Percentiles rank a stretch among this genome's conserved stretches.
These are phyloP conservation scores for Poecilia picta DNA, from an alignment of 2,797 vertebrate genomes.

Conservation along the genomic window DNA sequence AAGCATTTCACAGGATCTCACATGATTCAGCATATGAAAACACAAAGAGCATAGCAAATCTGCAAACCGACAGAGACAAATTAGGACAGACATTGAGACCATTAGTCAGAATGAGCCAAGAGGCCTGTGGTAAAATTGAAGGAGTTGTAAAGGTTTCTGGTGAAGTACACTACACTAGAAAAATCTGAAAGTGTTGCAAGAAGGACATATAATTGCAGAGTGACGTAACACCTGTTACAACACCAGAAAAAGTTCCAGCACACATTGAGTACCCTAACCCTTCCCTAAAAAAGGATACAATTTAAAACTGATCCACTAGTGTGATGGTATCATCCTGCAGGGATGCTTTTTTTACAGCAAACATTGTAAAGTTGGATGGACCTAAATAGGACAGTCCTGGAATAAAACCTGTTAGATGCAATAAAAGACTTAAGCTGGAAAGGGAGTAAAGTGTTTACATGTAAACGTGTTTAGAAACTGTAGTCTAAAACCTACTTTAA, in stretches of 20 bases:
- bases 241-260: no score
- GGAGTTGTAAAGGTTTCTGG: neutral
- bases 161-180: neutral
- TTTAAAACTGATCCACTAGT: no score
- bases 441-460: neutral
- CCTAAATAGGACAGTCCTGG: neutral
- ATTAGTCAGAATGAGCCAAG: neutral
- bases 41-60: neutral
- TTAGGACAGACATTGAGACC: neutral
- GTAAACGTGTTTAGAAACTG: neutral
- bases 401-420: neutral
- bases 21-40: no score
- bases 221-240: no score
- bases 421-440: neutral
- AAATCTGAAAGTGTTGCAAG: neutral
- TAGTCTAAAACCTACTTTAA: constrained; percentile 72
- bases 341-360: neutral
- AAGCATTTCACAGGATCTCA: no score
- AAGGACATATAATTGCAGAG: neutral
- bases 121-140: neutral
- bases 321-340: neutral
- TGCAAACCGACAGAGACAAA: neutral
- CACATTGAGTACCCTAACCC: no score
- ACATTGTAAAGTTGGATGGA: neutral
- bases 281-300: no score